These are phyloP conservation scores for Gallirallus australis DNA, from an alignment of 2,797 vertebrate species.

Conservation along the genomic window DNA sequence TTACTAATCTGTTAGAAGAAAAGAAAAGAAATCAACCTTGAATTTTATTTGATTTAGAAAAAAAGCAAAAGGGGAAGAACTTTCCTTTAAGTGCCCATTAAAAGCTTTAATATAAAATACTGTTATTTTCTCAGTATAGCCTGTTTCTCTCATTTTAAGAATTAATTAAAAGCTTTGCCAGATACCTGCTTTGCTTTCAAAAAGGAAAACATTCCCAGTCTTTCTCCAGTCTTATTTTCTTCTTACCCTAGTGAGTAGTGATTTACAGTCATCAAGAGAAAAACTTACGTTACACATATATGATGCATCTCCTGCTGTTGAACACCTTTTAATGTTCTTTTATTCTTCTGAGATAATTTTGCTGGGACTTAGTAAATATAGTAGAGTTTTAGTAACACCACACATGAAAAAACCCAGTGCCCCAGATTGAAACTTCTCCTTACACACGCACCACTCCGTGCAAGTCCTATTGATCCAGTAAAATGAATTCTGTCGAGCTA, in stretches of 20 bases:
- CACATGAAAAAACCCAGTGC: background rate
- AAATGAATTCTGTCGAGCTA: background rate
- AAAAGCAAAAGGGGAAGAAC: background rate
- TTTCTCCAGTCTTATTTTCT: background rate
- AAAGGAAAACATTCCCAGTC: background rate
- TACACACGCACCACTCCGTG: accelerated
- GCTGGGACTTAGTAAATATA: background rate
- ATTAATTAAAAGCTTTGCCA: background rate
- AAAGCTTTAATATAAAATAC: background rate
- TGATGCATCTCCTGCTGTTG: background rate
- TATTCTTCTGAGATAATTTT: constrained; percentile 4
- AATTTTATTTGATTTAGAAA: background rate
- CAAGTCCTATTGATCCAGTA: background rate
- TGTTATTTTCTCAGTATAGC: background rate
- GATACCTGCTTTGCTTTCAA: background rate
- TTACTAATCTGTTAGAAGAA: background rate
- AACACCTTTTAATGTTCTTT: background rate
- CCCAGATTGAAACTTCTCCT: background rate
- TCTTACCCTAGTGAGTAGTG: background rate
- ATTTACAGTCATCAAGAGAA: background rate
- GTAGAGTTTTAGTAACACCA: background rate
- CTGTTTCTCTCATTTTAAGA: background rate
- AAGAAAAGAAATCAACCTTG: background rate
- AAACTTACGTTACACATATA: background rate
- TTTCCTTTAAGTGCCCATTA: background rate